These are phyloP conservation scores for Ceratothoa steindachneri DNA, from an alignment of 2,888 invertebrate genomes.

Conservation along the genomic window DNA sequence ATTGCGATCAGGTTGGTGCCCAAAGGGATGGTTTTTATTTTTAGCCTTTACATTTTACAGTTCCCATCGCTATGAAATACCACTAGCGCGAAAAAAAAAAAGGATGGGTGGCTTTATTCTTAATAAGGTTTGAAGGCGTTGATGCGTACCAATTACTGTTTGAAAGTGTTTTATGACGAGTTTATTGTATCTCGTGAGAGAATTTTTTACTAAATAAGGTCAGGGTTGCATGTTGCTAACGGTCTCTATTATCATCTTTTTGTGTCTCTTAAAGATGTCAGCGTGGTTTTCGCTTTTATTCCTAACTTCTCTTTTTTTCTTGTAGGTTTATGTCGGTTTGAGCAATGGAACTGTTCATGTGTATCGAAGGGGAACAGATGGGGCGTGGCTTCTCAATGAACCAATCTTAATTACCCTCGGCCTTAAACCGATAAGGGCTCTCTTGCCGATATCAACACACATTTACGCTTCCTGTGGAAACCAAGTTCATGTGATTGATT, in stretches of 20 bases:
- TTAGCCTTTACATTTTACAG: neutral
- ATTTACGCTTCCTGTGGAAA: slow-evolving; percentile 82
- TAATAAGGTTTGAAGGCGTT: too few relatives aligned
- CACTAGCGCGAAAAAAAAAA: neutral
- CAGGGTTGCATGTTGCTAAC: too few relatives aligned
- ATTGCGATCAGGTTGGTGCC: slow-evolving; percentile 39
- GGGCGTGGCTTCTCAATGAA: slow-evolving; percentile 69
- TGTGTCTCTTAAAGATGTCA: too few relatives aligned
- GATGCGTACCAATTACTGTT: too few relatives aligned
- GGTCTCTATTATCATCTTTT: too few relatives aligned
- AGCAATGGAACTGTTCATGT: slow-evolving; percentile 72
- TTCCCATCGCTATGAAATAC: neutral
- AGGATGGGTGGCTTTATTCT: neutral
- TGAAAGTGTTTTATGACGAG: too few relatives aligned
- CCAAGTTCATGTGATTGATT: slow-evolving; percentile 76
- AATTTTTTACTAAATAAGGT: too few relatives aligned
- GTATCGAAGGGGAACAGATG: slow-evolving; percentile 60
- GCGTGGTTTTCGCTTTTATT: too few relatives aligned
- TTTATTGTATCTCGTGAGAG: too few relatives aligned
- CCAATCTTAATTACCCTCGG: slow-evolving; percentile 69
- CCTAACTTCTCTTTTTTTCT: too few relatives aligned
- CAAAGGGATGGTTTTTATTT: neutral
- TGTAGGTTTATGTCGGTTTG: slow-evolving; percentile 78
- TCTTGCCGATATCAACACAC: slow-evolving; percentile 68
- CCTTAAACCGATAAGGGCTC: slow-evolving; percentile 68